Base-by-base conservation (phyloP, 2,888 invertebrate genomes). In the Drosophila hawaiiensis region DNA sequence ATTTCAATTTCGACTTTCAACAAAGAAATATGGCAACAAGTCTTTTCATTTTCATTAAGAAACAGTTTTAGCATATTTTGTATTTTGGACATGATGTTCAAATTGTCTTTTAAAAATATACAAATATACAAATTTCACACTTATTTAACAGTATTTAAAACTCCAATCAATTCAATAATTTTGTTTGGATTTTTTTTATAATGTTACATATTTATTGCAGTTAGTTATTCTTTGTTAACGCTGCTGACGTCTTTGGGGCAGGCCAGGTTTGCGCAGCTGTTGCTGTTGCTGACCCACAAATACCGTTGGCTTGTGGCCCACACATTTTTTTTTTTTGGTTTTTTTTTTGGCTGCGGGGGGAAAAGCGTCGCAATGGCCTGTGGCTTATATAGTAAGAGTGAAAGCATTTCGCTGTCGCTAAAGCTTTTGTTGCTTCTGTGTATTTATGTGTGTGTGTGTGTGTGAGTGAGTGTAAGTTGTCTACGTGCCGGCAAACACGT, bases 401-500 rank as follows among this genome's bases (percentile, higher is more conserved):
- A 85, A 85, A 85, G 85, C 85, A 85, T 89, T 85, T 85, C 78
- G 73, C 90, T 79, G 70, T 39, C 60, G 61, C 76, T 65, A 43
- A 58, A 60, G 31, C 39, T 41, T 19, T 50, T 39, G 14, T 6
- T 35, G 12, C 28, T 47, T 33, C 47, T 56, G 35, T 12, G 29
- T 39, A 47, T 39, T 22, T 50, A 31, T 14, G 14, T 35, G n/a
- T 4, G 41, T 50, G 41, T 25, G 61, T 19, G n/a, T 54, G 49
- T 54, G 41, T 33, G 43, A 54, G 47, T 33, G 58, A 35, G 37
- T 61, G 35, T 39, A 65, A 39, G 35, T 14, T 60, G 89, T 54
- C 73, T 82, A 87, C 87, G 90, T 87, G 90, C 89, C 80, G 83
- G 89, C 77, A 89, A 90, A 83, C 90, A 90, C 82, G 80, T 85